phyloP scores from a whole-genome alignment of 1,140 invertebrate genomes.

The Drosophila insularis region DNA sequence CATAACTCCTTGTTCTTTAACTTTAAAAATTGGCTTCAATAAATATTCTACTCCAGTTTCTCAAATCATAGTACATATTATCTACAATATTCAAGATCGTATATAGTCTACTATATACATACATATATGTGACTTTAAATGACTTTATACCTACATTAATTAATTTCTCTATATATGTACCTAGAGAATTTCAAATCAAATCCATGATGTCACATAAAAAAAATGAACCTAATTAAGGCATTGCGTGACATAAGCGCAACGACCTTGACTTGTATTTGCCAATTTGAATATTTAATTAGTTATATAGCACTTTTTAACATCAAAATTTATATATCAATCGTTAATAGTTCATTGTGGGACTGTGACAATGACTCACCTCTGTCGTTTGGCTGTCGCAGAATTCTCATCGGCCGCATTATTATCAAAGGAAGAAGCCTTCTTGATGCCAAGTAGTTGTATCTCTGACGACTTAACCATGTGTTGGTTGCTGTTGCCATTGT shows the following conservation, averaged over 20 bases:
- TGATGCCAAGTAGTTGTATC: slow-evolving; percentile 15
- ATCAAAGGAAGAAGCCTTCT: slow-evolving; percentile 29
- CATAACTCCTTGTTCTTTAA: too few species aligned
- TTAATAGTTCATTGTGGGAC: slow-evolving; percentile 1
- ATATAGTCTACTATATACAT: too few species aligned
- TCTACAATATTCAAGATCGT: too few species aligned
- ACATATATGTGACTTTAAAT: too few species aligned
- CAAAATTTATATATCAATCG: background rate
- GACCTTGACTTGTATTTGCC: slow-evolving; percentile 48
- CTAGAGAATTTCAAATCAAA: background rate
- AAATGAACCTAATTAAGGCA: slow-evolving; percentile 23
- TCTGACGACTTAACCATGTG: background rate
- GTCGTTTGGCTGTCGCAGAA: slow-evolving; percentile 31
- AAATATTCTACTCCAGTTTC: too few species aligned
- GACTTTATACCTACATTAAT: too few species aligned
- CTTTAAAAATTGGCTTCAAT: too few species aligned
- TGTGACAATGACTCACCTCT: slow-evolving; percentile 44
- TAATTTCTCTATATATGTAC: too few species aligned
- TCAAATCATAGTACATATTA: too few species aligned
- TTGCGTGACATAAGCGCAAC: slow-evolving; percentile 57
- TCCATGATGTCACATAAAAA: background rate
- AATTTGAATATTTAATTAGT: slow-evolving; percentile 19
- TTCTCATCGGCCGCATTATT: slow-evolving; percentile 32
- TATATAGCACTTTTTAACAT: slow-evolving; percentile 13
- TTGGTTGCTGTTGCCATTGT: background rate